phyloP scores from a whole-genome alignment of 1,140 invertebrate species.

The Bombus waltoni region DNA sequence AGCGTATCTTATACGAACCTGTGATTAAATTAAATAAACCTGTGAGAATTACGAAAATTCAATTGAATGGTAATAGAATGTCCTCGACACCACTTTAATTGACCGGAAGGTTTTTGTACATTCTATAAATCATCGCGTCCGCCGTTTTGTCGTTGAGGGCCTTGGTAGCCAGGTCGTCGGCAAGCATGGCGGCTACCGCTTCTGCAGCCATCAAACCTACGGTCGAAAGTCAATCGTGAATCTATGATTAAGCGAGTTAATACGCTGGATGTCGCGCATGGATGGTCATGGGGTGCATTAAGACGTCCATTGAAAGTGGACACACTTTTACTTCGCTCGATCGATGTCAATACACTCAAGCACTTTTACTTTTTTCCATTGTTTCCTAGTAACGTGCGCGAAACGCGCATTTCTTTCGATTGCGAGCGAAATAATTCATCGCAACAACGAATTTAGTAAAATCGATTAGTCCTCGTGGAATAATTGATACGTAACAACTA shows the following conservation, averaged over 20 bases:
- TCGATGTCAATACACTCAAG: conserved; percentile 16
- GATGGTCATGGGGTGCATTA: background rate
- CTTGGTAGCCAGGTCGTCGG: conserved; percentile 79
- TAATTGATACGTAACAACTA: background rate
- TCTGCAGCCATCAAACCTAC: conserved; percentile 80
- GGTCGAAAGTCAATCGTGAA: conserved; percentile 62
- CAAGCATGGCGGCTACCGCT: conserved; percentile 80
- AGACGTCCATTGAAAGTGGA: conserved; percentile 25
- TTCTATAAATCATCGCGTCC: conserved; percentile 78
- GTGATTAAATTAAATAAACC: too few relatives aligned
- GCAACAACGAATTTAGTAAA: background rate
- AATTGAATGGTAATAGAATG: background rate
- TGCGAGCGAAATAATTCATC: background rate
- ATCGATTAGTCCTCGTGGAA: background rate
- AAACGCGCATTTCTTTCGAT: background rate
- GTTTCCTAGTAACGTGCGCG: conserved; percentile 17
- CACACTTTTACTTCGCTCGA: conserved; percentile 36
- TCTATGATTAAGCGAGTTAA: conserved; percentile 46
- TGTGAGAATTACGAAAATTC: background rate
- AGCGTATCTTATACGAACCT: background rate
- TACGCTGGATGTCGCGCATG: conserved; percentile 4
- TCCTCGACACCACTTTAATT: conserved; percentile 33
- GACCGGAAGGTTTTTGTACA: conserved; percentile 77
- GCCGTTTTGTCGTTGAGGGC: conserved; percentile 76
- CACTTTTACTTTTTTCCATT: conserved; percentile 42